phyloP scores from a whole-genome alignment of 2,797 vertebrate genomes.

The Galaxias olidus region DNA sequence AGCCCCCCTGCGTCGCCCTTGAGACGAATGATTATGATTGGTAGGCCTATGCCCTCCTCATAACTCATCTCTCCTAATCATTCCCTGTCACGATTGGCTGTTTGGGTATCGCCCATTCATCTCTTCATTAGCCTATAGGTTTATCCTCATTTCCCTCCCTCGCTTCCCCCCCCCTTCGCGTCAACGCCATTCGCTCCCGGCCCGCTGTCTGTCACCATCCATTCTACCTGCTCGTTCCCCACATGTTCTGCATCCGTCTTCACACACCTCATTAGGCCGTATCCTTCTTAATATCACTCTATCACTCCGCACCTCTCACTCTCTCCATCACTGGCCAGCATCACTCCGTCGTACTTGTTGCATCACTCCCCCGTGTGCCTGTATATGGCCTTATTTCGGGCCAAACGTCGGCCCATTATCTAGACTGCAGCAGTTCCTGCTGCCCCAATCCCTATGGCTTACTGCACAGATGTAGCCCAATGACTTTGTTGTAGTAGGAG shows the following conservation, averaged over 20 bases:
- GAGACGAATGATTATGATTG: slow-evolving; percentile 38
- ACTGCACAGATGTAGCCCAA: slow-evolving; percentile 35
- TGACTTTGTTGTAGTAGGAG: not conserved
- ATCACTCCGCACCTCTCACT: not conserved
- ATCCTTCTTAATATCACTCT: slow-evolving; percentile 20
- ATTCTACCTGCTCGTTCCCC: slow-evolving; percentile 13
- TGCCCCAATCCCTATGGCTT: slow-evolving; percentile 5
- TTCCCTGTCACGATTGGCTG: slow-evolving; percentile 1
- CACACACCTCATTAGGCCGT: slow-evolving; percentile 31
- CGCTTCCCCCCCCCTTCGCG: not conserved
- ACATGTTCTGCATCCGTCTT: slow-evolving; percentile 16
- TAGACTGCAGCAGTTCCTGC: slow-evolving; percentile 29
- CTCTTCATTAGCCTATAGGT: not conserved
- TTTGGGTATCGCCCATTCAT: not conserved
- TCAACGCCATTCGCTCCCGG: not conserved
- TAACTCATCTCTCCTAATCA: slow-evolving; percentile 17
- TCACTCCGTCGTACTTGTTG: slow-evolving; percentile 23
- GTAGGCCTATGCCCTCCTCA: not conserved
- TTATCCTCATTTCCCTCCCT: not conserved
- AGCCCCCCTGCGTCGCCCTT: slow-evolving; percentile 23
- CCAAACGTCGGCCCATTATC: slow-evolving; percentile 11
- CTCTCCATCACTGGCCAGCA: slow-evolving; percentile 16
- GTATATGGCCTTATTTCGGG: too few species aligned
- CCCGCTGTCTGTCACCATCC: slow-evolving; percentile 21
- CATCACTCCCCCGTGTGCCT: too few species aligned